Evolutionary conservation across 1,140 invertebrate genomes (phyloP).

Genomic region (Ectropis grisescens): DNA sequence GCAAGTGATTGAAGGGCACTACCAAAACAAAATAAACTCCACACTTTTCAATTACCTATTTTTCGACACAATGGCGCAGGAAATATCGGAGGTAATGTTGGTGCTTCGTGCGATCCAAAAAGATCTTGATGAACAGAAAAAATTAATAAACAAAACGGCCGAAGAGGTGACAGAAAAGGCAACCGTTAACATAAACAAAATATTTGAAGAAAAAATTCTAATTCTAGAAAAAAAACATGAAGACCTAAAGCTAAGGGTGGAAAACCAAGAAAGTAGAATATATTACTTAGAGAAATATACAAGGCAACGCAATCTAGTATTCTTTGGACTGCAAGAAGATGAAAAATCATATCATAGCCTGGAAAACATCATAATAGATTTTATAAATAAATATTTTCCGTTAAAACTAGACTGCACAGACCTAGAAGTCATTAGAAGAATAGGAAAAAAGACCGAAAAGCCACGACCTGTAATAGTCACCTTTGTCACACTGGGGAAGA

Average conservation of each 20-base stretch:
- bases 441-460: not conserved
- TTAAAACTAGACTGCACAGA: not conserved
- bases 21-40: too few relatives aligned
- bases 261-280: not conserved
- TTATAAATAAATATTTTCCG: not conserved
- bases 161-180: slow-evolving; percentile 3
- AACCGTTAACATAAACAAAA: slow-evolving; percentile 7
- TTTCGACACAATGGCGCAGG: too few relatives aligned
- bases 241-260: not conserved
- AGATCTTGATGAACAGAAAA: slow-evolving; percentile 8
- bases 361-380: not conserved
- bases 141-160: not conserved
- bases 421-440: not conserved
- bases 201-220: slow-evolving; percentile 5
- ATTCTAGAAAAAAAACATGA: slow-evolving; percentile 1
- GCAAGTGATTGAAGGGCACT: too few relatives aligned
- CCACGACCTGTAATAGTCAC: not conserved
- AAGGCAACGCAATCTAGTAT: not conserved
- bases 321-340: not conserved
- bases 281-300: not conserved
- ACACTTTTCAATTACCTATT: too few relatives aligned
- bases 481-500: not conserved
- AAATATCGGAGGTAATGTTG: slow-evolving; percentile 5
- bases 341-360: not conserved
- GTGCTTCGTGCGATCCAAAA: slow-evolving; percentile 3